Conservation (phyloP, 37 sponge, comb jelly and placozoan species). For the Tethya wilhelma region DNA sequence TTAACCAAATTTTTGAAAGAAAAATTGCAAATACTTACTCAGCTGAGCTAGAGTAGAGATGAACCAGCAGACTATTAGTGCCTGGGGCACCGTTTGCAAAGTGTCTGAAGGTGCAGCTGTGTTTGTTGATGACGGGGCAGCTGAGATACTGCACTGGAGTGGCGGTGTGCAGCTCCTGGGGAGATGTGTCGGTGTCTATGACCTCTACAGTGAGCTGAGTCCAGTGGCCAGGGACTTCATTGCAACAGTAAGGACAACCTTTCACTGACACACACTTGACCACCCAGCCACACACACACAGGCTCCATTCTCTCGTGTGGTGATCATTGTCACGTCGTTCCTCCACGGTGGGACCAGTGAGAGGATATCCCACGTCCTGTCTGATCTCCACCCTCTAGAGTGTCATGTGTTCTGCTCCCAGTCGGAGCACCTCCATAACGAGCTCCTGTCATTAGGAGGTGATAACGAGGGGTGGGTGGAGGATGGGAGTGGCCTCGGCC, state of each 20-base stretch:
- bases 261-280: not conserved
- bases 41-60: not conserved
- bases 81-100: slow-evolving; percentile 17
- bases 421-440: slow-evolving; percentile 37
- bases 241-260: slow-evolving; percentile 15
- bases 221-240: slow-evolving; percentile 52
- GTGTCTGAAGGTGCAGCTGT: slow-evolving; percentile 40
- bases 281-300: not conserved
- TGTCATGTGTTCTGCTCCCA: slow-evolving; percentile 55
- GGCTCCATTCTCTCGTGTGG: slow-evolving; percentile 65
- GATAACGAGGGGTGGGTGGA: slow-evolving; percentile 10
- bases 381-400: slow-evolving; percentile 61
- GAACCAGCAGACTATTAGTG: not conserved
- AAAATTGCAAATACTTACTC: not conserved
- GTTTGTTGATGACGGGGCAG: slow-evolving; percentile 51
- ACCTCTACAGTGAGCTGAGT: slow-evolving; percentile 25
- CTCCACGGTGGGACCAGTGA: slow-evolving; percentile 21
- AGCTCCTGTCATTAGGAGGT: slow-evolving; percentile 23
- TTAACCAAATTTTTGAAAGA: too few species aligned
- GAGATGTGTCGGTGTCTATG: slow-evolving; percentile 32
- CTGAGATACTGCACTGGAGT: slow-evolving; percentile 71
- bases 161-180: slow-evolving; percentile 39
- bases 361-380: slow-evolving; percentile 35
- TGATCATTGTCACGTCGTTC: slow-evolving; percentile 44
- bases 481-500: not conserved